Evolutionary conservation across 2,113 vertebrate species (phyloP), one percentile per base, ranked within the genome.

Genomic region (Lampris incognitus): DNA sequence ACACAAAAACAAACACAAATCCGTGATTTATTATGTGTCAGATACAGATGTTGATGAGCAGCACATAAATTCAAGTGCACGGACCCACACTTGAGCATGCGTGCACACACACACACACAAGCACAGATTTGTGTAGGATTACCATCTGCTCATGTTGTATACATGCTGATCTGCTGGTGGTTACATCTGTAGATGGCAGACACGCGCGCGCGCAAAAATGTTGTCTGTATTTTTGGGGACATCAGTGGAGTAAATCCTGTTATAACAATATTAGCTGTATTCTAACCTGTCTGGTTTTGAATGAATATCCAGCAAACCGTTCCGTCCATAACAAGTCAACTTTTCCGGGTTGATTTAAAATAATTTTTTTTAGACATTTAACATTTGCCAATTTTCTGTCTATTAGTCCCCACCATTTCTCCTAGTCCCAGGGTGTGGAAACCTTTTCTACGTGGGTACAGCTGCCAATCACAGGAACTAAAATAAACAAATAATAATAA

Each of bases 71-170:
- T 70, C 60, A 67, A 10, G 13, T 42, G 59, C 46, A 46, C 42
- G 62, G 72, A 55, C 69, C 42, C 66, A 50, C 62, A 63, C 54
- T 66, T 51, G 58, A 52, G 48, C 59, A 69, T 40, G 9, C 63
- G 36, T 81, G 56, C 83, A 55, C 54, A 67, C 56, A 37, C 68
- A 48, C 24, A 64, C 51, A 67, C 55, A 74, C 59, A 61, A 66
- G 75, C 1, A 2, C 54, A 49, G 81, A 82, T 82, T 73, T 65
- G 56, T 84, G 76, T 55, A 38, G 57, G 67, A 81, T 75, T 78
- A 72, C 1, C 40, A 48, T 57, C 36, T 2, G 1, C n/a, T 61
- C n/a, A 46, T 3, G 8, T 49, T 66, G 64, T 58, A 7, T 9
- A 52, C 56, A 58, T 58, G 56, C 65, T 68, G 50, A 68, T 64